Base-by-base conservation (phyloP, 2,113 vertebrate species). In the Elephantulus edwardii region DNA sequence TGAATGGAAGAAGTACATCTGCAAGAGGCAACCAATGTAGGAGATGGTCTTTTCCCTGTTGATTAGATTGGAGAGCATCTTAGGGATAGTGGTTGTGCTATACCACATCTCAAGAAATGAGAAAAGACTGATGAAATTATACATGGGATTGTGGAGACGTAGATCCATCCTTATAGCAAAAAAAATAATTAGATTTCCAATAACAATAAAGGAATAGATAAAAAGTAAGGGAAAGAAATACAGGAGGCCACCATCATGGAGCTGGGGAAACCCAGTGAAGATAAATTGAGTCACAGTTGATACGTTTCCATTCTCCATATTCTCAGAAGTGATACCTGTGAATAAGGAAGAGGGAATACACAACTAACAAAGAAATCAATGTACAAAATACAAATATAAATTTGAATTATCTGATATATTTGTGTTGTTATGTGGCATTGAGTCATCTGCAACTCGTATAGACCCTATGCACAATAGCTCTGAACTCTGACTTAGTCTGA, bases 21-120 rank as follows among this genome's bases (percentile, higher is more conserved):
- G 84, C 13, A 95, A 60, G 33, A 92, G 84, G 44, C 92, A 93
- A 20, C 78, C 82, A 1, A 0, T 52, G 20, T 92, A 70, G 13
- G 87, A 92, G 56, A 93, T 95, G 13, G 90, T 81, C 84, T 79
- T 44, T 22, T 86, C 70, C 14, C 54, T 26, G n/a, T 40, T 90
- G 64, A 80, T 8, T 4, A 95, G 64, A 5, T 91, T 86, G 35
- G 62, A 42, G 6, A 95, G 92, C 46, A 78, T 94, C 4, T 89
- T 91, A 6, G 84, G 81, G 38, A 92, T 70, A 50, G 80, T 92
- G n/a, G 77, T 30, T 35, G 90, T 86, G 44, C 71, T 89, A 7
- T 83, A 94, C 79, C 91, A 93, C 0, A 93, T 92, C 66, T 93
- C 93, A 10, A 94, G 38, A 17, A 93, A 91, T 2, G 78, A 93